A percentile compares a stretch with the other conserved stretches of the same genome.
Conservation (phyloP, 2,113 vertebrate genomes). For the Archilochus colubris region DNA sequence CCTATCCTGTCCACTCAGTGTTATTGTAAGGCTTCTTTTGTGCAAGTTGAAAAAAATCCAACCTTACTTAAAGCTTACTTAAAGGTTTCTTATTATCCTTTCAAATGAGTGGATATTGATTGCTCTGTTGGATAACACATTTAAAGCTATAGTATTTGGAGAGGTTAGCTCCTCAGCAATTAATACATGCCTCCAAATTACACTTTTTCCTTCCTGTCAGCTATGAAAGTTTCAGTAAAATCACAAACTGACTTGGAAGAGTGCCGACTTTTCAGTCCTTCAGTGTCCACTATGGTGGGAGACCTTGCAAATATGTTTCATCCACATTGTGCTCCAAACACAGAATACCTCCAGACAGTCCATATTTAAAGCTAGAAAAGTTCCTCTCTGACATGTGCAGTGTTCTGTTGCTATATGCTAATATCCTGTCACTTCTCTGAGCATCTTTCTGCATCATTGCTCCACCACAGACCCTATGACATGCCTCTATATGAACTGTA, state of each 20-base stretch:
- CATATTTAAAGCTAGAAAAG: constrained; percentile 11
- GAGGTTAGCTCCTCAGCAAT: neutral
- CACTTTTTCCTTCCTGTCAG: neutral
- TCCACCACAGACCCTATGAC: neutral
- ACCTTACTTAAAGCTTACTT: neutral
- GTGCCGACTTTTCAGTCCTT: neutral
- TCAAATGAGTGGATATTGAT: neutral
- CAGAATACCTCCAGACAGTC: neutral
- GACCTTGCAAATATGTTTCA: neutral
- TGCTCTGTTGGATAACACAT: neutral
- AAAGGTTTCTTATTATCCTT: neutral
- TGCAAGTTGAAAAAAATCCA: neutral
- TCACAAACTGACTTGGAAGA: neutral
- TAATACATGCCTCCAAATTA: neutral
- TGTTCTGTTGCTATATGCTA: constrained; percentile 53
- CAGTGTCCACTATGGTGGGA: neutral
- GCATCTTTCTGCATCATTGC: constrained; percentile 39
- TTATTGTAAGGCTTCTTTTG: neutral
- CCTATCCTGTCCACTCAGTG: neutral
- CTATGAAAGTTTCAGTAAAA: neutral
- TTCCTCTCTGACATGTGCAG: constrained; percentile 17
- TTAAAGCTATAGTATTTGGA: neutral
- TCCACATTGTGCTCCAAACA: neutral
- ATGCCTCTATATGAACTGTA: neutral
- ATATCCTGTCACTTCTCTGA: constrained; percentile 43